phyloP scores from a whole-genome alignment of 2,113 vertebrate species.

The Anarhynchus alexandrinus region DNA sequence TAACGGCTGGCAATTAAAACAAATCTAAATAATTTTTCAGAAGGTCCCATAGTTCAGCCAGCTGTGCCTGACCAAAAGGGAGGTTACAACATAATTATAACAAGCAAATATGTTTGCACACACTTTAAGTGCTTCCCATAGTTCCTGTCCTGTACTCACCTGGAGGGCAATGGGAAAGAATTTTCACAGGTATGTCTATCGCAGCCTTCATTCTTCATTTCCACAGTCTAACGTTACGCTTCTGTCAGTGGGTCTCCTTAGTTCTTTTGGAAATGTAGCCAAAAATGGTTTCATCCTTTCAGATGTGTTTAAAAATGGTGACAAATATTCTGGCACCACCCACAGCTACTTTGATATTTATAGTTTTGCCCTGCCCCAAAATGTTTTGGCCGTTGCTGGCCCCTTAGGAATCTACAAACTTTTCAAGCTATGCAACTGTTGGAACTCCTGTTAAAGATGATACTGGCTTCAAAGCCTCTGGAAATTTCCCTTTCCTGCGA shows the following conservation, averaged over 20 bases:
- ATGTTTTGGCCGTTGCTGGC: not conserved
- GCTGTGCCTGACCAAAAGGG: not conserved
- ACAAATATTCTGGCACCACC: not conserved
- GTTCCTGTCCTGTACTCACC: not conserved
- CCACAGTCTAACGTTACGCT: not conserved
- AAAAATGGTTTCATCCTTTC: not conserved
- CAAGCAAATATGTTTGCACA: not conserved
- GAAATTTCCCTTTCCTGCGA: not conserved
- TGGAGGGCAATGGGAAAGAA: not conserved
- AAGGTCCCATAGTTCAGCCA: not conserved
- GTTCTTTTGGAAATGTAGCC: not conserved
- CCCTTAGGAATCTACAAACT: not conserved
- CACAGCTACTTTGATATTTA: not conserved
- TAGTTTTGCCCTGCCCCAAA: not conserved
- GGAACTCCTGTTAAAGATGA: not conserved
- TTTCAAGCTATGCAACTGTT: not conserved
- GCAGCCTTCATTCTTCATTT: not conserved
- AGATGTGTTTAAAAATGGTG: not conserved
- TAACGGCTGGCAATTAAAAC: not conserved
- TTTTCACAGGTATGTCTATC: not conserved
- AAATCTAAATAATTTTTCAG: not conserved
- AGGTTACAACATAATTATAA: not conserved
- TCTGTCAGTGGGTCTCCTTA: not conserved
- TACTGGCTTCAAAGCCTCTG: not conserved
- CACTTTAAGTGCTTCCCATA: not conserved